Evolutionary conservation across 1,140 invertebrate genomes (phyloP).

Genomic region (Ylistrum balloti): DNA sequence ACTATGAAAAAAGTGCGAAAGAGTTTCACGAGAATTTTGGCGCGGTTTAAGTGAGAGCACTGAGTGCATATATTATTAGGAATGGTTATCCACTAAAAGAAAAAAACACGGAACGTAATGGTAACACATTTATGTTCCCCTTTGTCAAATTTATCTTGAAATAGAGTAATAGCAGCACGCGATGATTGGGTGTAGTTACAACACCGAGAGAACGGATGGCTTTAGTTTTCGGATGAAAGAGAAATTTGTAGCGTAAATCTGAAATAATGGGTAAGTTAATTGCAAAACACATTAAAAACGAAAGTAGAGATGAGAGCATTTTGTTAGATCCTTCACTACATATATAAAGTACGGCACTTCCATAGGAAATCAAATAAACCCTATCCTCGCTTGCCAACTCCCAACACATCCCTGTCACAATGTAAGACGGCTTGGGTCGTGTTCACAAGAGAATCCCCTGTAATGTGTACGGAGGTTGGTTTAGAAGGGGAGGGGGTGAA

Average conservation of each 20-base stretch:
- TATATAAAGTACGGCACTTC: background rate
- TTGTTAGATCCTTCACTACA: background rate
- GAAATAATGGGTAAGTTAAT: slow-evolving; percentile 34
- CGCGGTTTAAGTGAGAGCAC: background rate
- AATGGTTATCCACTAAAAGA: slow-evolving; percentile 29
- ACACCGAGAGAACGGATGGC: background rate
- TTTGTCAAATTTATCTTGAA: slow-evolving; percentile 29
- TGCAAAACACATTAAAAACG: slow-evolving; percentile 13
- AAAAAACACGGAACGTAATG: slow-evolving; percentile 14
- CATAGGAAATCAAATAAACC: slow-evolving; percentile 12
- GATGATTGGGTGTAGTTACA: slow-evolving; percentile 4
- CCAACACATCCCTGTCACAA: background rate
- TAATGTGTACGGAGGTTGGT: background rate
- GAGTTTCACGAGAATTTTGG: background rate
- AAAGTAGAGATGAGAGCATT: slow-evolving; percentile 14
- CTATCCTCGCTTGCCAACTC: background rate
- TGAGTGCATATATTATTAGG: slow-evolving; percentile 13
- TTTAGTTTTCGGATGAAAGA: slow-evolving; percentile 24
- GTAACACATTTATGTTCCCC: slow-evolving; percentile 20
- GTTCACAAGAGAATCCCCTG: too few relatives aligned
- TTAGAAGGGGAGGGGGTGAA: background rate
- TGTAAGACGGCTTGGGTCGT: too few relatives aligned
- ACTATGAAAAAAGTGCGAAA: background rate
- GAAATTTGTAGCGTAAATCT: slow-evolving; percentile 39
- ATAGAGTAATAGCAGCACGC: slow-evolving; percentile 16